Evolutionary conservation across 2,888 invertebrate species (phyloP), one percentile per base, ranked within the genome.

Genomic region (Athripsodes cinereus): DNA sequence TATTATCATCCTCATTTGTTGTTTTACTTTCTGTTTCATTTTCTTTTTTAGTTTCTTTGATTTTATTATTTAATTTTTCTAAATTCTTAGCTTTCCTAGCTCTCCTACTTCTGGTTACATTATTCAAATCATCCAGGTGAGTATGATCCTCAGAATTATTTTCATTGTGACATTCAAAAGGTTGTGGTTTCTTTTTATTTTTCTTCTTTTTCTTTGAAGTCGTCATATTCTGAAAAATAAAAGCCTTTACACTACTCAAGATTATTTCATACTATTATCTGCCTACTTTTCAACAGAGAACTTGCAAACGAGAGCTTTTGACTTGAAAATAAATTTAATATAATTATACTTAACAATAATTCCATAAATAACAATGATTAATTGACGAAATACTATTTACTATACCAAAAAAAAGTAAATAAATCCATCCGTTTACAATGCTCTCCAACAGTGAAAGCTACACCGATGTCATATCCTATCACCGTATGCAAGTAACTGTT

Each of bases 171-270:
- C 46, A 47, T 18, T 47, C 52, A 34, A 55, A 50, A 16, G 34
- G 18, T 19, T 54, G 53, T 20, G 53, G 35, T 44, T 54, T 52
- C 69, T 78, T 79, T 66, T 78, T 79, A 63, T 77, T 79, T 66
- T 78, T 79, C 70, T 77, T 79, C 66, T 78, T 78, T 34, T 62
- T 64, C 58, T 76, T 76, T 66, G 74, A 76, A 67, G 77, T 75
- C 2, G 76, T 76, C 57, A 22, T 22, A 6, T 22, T 6, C 50
- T 50, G 50, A n/a, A 50, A 48, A 10, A 22, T n/a, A 50, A 26
- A 48, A 20, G 6, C 6, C 5, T 48, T 20, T 10, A 20, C 20
- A 18, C 18, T 13, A 46, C n/a, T n/a, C n/a, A n/a, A n/a, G n/a
- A n/a, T n/a, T n/a, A n/a, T n/a, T n/a, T n/a, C n/a, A n/a, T n/a